Base-by-base conservation (phyloP, 2,888 invertebrate species). In the Noctua fimbriata region DNA sequence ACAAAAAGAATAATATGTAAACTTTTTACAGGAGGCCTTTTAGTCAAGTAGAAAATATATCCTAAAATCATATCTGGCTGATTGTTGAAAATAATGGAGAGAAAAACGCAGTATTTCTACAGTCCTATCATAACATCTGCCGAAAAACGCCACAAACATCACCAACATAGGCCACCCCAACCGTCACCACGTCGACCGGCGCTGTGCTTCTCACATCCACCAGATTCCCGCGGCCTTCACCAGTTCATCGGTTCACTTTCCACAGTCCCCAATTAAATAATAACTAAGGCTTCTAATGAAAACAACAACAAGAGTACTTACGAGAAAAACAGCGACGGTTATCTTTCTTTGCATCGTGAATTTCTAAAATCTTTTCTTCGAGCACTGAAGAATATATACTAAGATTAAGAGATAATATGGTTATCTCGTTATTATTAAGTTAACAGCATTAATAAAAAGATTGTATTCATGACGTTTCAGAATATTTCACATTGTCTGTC, bases 401-500 rank as follows among this genome's bases (percentile, higher is more conserved):
- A 75, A 77, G 87, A 80, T 81, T 66, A 79, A 73, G 83, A 87
- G 87, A 87, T 77, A 83, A 71, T 83, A 7, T 58, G 71, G 58
- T 83, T 87, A 85, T 87, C 87, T 83, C 80, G 78, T 77, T 76
- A 79, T 79, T 85, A n/a, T 85, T 87, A 83, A 67, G 76, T 83
- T 81, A 87, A 85, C 44, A 85, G n/a, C 79, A 65, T 76, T 85
- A 76, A 79, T 81, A 86, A 83, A 84, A 73, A 86, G 65, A 86
- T 86, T 86, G 65, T 55, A 49, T 60, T 76, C 75, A 80, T 85
- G 80, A 80, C 79, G 65, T 69, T 85, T 70, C 14, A 28, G 63
- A 73, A 76, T 69, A 80, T 71, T 44, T 80, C 55, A 80, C 73
- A 70, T 80, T 72, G 73, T 82, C 79, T 71, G 24, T 24, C 44